Evolutionary conservation across 1,140 invertebrate species (phyloP).

Genomic region (Hesperophylax magnus): DNA sequence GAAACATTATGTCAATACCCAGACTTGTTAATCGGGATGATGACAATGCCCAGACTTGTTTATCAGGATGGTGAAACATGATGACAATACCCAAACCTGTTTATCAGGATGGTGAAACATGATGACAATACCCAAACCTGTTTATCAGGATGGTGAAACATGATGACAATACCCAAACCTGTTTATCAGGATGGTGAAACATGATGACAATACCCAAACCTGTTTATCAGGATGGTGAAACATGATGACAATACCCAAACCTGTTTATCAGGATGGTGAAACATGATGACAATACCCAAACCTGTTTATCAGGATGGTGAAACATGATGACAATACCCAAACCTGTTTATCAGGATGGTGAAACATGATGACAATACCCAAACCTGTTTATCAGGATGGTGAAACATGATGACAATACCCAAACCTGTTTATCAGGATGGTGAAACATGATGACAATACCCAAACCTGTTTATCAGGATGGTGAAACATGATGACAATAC

Average conservation of each 20-base stretch:
- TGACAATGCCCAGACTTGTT: not conserved
- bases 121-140: not conserved
- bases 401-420: not conserved
- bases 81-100: not conserved
- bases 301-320: not conserved
- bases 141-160: not conserved
- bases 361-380: not conserved
- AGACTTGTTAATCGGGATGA: too few relatives aligned
- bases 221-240: not conserved
- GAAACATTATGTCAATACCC: not conserved
- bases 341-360: not conserved
- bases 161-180: not conserved
- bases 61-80: not conserved
- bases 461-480: not conserved
- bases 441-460: not conserved
- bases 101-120: not conserved
- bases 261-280: not conserved
- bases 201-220: not conserved
- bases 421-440: not conserved
- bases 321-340: not conserved
- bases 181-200: not conserved
- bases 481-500: not conserved
- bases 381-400: not conserved
- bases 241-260: not conserved
- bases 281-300: not conserved